Percentiles rank a stretch among this genome's conserved stretches.
Evolutionary conservation across 2,113 vertebrate species (phyloP).

Genomic region (Phylloscopus whistleri): DNA sequence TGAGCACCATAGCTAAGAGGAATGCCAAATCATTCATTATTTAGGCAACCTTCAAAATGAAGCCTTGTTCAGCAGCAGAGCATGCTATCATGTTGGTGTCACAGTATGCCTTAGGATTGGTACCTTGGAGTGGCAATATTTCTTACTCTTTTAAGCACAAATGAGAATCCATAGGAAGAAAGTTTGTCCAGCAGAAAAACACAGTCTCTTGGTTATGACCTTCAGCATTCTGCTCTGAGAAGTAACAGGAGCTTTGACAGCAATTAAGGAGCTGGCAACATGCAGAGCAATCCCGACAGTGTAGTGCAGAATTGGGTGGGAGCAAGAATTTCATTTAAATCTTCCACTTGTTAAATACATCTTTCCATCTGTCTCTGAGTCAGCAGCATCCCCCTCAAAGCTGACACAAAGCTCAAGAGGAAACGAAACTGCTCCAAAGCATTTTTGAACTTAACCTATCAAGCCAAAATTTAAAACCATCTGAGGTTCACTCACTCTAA

Average conservation of each 20-base stretch:
- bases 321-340: not conserved
- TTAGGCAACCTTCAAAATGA: not conserved
- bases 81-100: not conserved
- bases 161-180: not conserved
- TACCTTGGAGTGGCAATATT: not conserved
- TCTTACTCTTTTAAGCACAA: not conserved
- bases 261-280: not conserved
- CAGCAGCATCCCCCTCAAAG: not conserved
- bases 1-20: not conserved
- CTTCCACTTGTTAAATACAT: not conserved
- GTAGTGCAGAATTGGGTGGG: not conserved
- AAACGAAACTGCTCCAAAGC: not conserved
- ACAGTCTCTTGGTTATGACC: not conserved
- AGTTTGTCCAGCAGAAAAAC: not conserved
- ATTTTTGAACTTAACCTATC: not conserved
- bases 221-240: not conserved
- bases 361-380: slow-evolving; percentile 21
- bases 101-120: not conserved
- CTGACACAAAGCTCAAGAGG: slow-evolving; percentile 1
- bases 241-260: not conserved
- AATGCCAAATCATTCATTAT: not conserved
- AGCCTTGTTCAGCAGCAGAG: not conserved
- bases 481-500: not conserved
- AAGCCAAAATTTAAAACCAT: slow-evolving; percentile 8
- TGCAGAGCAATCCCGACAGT: not conserved